Base-by-base conservation (phyloP, 2,888 invertebrate species). In the Drosophila paranaensis region DNA sequence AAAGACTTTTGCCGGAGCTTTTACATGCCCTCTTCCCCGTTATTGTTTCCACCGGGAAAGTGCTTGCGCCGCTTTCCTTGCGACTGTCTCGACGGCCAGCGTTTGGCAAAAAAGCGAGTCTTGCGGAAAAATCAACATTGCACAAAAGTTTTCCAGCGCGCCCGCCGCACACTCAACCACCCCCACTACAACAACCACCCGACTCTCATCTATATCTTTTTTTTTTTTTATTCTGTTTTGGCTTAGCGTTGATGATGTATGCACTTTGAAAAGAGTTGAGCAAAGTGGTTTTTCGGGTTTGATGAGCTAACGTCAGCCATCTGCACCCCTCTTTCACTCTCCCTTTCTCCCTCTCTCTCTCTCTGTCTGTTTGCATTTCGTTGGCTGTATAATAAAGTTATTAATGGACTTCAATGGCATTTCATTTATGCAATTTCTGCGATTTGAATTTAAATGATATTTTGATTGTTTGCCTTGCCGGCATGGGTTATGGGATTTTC, bases 91-190 rank as follows among this genome's bases (percentile, higher is more conserved):
- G 61, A 37, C 76, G 79, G 63, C 79, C 79, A 62, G 71, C 51
- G 73, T 46, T 68, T 20, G 83, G 73, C 68, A 79, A 85, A 86
- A 83, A 84, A 82, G 71, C 84, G 84, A 84, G 71, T 88, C 88
- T 86, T 88, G 88, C 82, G 85, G 88, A 88, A 88, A 87, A 87
- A 87, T 87, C 86, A 87, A 87, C 86, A 88, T 84, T 88, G 88
- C 86, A 87, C 84, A 86, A 86, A 86, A 86, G 73, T 86, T 86
- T 85, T 75, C 61, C 69, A 74, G 46, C 46, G 37, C 63, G 42
- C 37, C 71, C 35, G 55, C 66, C 64, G 39, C 45, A 39, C n/a
- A 14, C 25, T 11, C 39, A 53, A n/a, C 40, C 56, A 37, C 43
- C 46, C n/a, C 10, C 0, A 6, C 42, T 39, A n/a, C 45, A 56